A percentile compares a stretch with the other conserved stretches of the same genome.
These are phyloP conservation scores for Chloroceryle amazona DNA, from an alignment of 2,797 vertebrate genomes.

Conservation along the genomic window DNA sequence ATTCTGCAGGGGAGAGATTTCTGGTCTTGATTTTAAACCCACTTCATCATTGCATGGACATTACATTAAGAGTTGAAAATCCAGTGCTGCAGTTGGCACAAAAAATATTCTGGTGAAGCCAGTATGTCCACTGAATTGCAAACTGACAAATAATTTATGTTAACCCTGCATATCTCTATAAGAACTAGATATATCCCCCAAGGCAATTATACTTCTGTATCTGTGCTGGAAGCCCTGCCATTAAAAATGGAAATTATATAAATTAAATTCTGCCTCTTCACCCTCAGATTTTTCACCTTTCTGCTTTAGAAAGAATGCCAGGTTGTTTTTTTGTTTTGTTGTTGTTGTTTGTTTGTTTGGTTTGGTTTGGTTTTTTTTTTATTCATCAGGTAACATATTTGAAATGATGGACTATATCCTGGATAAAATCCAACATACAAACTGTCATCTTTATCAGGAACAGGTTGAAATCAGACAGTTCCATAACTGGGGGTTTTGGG, in stretches of 20 bases:
- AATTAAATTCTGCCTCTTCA: not conserved
- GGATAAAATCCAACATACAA: not conserved
- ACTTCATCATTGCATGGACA: not conserved
- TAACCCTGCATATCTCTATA: not conserved
- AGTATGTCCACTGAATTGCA: not conserved
- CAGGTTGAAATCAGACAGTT: not conserved
- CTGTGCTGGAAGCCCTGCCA: not conserved
- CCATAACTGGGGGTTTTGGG: not conserved
- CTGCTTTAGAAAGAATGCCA: not conserved
- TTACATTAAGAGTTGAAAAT: not conserved
- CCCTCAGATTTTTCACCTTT: not conserved
- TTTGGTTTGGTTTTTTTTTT: not conserved
- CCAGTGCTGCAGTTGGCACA: not conserved
- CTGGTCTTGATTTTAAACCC: not conserved
- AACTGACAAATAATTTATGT: not conserved
- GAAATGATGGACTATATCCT: not conserved
- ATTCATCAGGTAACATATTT: not conserved
- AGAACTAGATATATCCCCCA: not conserved
- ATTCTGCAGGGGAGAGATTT: not conserved
- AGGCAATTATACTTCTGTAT: not conserved
- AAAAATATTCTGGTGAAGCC: not conserved
- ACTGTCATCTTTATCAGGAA: not conserved
- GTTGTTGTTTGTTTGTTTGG: too few relatives aligned
- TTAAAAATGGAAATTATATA: not conserved
- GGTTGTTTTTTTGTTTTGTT: not conserved